Percentiles rank a stretch among this genome's conserved stretches.
phyloP scores from a whole-genome alignment of 2,888 invertebrate species.

The Pachydiplax longipennis region DNA sequence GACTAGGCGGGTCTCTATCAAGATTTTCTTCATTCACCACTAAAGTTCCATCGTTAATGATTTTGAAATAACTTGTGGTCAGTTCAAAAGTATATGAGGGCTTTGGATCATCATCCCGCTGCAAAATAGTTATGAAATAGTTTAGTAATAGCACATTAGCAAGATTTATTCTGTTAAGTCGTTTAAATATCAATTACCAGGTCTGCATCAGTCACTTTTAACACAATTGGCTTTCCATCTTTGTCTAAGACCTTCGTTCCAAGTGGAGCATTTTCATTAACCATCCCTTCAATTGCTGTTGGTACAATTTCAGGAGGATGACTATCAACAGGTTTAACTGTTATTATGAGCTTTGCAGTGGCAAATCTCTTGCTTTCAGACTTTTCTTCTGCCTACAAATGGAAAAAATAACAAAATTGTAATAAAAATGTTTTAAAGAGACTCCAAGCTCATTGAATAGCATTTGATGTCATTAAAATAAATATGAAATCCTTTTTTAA shows the following conservation, averaged over 20 bases:
- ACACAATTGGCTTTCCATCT: constrained; percentile 70
- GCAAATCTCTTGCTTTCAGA: constrained; percentile 81
- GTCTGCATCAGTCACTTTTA: constrained; percentile 85
- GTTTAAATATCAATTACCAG: constrained; percentile 68
- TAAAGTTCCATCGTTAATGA: constrained; percentile 75
- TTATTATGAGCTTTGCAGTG: constrained; percentile 81
- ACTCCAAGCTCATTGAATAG: too few relatives aligned
- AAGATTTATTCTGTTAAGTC: neutral
- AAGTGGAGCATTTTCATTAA: constrained; percentile 84
- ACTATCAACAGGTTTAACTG: constrained; percentile 85
- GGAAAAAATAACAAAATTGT: too few relatives aligned
- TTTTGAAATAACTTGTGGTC: constrained; percentile 81
- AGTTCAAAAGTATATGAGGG: constrained; percentile 83
- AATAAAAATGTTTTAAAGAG: neutral
- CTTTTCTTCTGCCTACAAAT: constrained; percentile 77
- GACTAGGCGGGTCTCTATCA: constrained; percentile 87
- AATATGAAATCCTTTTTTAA: too few relatives aligned
- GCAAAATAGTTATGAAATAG: constrained; percentile 53
- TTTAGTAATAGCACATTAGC: neutral
- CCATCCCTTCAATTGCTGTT: constrained; percentile 76
- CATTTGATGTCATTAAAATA: too few relatives aligned
- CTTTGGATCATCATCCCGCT: constrained; percentile 81
- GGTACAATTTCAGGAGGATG: constrained; percentile 81
- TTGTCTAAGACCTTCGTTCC: constrained; percentile 81
- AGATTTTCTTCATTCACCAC: constrained; percentile 83